Conservation (phyloP, 2,113 vertebrate species). For the Phalacrocorax brasilianus region DNA sequence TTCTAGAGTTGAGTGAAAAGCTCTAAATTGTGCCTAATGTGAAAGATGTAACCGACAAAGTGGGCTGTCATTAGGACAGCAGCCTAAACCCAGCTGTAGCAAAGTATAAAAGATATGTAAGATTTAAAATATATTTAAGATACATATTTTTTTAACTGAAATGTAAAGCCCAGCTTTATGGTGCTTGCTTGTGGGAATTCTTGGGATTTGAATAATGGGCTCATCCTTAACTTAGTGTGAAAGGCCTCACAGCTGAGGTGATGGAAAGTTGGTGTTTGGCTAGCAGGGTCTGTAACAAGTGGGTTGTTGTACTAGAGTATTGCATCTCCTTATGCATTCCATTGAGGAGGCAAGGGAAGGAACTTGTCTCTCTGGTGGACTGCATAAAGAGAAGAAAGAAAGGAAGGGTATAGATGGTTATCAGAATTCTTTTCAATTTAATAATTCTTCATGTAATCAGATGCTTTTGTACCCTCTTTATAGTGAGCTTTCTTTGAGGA, state of each 20-base stretch:
- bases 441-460: not conserved
- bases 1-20: not conserved
- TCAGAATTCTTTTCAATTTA: not conserved
- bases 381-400: not conserved
- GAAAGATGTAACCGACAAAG: not conserved
- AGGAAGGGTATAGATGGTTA: not conserved
- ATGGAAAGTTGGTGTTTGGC: not conserved
- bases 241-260: not conserved
- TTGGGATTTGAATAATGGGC: not conserved
- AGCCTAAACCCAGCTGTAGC: not conserved
- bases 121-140: too few species aligned
- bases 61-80: not conserved
- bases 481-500: not conserved
- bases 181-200: not conserved
- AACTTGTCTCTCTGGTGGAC: not conserved
- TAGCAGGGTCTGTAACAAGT: not conserved
- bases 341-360: not conserved
- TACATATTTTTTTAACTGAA: not conserved
- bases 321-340: not conserved
- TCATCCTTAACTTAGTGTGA: not conserved
- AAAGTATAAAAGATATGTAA: too few species aligned
- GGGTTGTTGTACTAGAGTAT: accelerated
- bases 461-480: not conserved
- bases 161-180: not conserved
- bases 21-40: not conserved